Percentiles rank a stretch among this genome's conserved stretches.
Evolutionary conservation across 2,888 invertebrate species (phyloP).

Genomic region (Caradrina clavipalpis): DNA sequence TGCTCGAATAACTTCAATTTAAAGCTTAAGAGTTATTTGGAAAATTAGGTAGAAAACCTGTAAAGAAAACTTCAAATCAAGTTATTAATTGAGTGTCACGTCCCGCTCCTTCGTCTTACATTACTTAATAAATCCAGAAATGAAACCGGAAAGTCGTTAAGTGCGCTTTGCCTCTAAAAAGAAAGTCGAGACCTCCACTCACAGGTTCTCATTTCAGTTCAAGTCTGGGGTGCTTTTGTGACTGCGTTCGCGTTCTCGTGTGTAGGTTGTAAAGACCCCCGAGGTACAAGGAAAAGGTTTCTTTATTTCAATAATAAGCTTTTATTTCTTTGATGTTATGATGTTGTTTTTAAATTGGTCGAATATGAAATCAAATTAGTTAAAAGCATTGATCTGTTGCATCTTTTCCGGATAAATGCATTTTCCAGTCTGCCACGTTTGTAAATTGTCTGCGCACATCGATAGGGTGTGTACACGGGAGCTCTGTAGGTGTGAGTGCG

Average conservation of each 20-base stretch:
- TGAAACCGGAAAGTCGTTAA: slow-evolving; percentile 81
- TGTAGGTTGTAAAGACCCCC: slow-evolving; percentile 73
- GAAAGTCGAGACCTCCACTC: slow-evolving; percentile 82
- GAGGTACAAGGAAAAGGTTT: slow-evolving; percentile 66
- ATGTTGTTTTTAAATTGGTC: neutral
- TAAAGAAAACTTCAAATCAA: slow-evolving; percentile 80
- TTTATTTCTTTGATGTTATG: slow-evolving; percentile 48
- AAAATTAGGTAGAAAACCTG: slow-evolving; percentile 65
- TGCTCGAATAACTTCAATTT: slow-evolving; percentile 23
- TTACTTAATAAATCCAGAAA: slow-evolving; percentile 82
- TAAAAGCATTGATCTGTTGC: slow-evolving; percentile 77
- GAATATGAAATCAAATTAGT: slow-evolving; percentile 33
- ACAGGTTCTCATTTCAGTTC: slow-evolving; percentile 82
- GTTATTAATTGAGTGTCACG: slow-evolving; percentile 85
- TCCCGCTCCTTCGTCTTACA: slow-evolving; percentile 80
- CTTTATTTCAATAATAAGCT: slow-evolving; percentile 68
- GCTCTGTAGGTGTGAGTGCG: slow-evolving; percentile 77
- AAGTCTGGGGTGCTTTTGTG: slow-evolving; percentile 76
- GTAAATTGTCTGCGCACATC: slow-evolving; percentile 72
- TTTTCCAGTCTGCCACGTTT: slow-evolving; percentile 84
- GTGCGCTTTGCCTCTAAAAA: slow-evolving; percentile 80
- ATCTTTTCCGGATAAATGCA: slow-evolving; percentile 83
- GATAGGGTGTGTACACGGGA: slow-evolving; percentile 68
- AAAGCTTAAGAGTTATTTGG: slow-evolving; percentile 48
- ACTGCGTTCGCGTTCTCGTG: slow-evolving; percentile 68